phyloP scores from a whole-genome alignment of 2,888 invertebrate species.

The Nasonia oneida region DNA sequence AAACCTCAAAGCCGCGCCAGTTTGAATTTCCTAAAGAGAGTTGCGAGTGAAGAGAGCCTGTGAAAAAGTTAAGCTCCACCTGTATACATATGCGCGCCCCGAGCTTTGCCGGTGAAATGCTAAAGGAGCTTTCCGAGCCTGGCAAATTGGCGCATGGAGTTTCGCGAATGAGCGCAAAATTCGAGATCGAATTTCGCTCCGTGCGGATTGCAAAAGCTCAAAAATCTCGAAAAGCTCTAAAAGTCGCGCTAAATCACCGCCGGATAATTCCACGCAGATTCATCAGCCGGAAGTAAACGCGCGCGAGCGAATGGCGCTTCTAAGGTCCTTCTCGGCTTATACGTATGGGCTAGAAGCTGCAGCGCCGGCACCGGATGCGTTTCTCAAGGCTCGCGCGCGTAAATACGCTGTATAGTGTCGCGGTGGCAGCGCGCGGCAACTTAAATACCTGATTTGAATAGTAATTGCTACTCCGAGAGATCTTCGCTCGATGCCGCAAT shows the following conservation, averaged over 20 bases:
- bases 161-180: not conserved
- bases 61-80: not conserved
- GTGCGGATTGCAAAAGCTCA: too few relatives aligned
- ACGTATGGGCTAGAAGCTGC: too few relatives aligned
- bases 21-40: not conserved
- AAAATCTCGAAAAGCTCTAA: too few relatives aligned
- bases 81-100: not conserved
- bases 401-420: not conserved
- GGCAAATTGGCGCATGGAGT: not conserved
- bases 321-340: too few relatives aligned
- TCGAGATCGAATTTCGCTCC: too few relatives aligned
- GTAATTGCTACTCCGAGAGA: slow-evolving; percentile 46
- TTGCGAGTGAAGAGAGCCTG: not conserved
- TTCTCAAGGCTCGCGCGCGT: not conserved
- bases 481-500: slow-evolving; percentile 23
- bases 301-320: too few relatives aligned
- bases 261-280: too few relatives aligned
- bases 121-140: not conserved
- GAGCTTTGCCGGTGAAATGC: not conserved
- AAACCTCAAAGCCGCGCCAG: not conserved
- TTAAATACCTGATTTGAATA: slow-evolving; percentile 53
- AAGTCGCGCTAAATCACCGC: too few relatives aligned
- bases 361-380: not conserved
- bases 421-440: not conserved
- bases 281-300: too few relatives aligned